Base-by-base conservation (phyloP, 2,113 vertebrate genomes). In the Rhea americana region DNA sequence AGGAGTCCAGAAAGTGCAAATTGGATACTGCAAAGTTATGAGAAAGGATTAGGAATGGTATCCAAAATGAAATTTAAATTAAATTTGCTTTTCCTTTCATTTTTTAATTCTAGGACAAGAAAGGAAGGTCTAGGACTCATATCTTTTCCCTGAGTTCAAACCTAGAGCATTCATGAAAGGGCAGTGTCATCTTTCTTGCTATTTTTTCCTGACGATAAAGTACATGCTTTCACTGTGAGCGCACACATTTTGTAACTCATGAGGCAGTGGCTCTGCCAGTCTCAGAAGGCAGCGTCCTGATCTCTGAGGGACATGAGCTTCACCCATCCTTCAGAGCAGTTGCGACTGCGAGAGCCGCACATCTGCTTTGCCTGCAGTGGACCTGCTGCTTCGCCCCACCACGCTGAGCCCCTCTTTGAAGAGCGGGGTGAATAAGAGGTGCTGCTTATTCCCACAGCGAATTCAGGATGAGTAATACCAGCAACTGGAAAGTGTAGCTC, bases 401-500 rank as follows among this genome's bases (percentile, higher is more conserved):
- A 17, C 0, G 1, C 35, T 26, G 14, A 91, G 32, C 37, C 32
- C 25, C 6, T 87, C 24, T 18, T 72, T 82, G 66, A 1, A 2
- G 7, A 56, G 51, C 45, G 43, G 22, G 21, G 37, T 71, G 41
- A 18, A 8, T 35, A 63, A 35, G 41, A 66, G 43, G 61, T 8
- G 43, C 16, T 53, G 12, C 24, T 66, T 28, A 13, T 55, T 58
- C 55, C 37, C 78, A 4, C 19, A n/a, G 43, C 35, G 87, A 19
- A 26, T 58, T 58, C 26, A 0, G 2, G 51, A 41, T 25, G 4
- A 37, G 45, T 45, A 30, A 26, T 32, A 26, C 17, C 43, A 6
- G 0, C 8, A n/a, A n/a, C 2, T 50, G 37, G 61, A 81, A 79
- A 75, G 53, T 0, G 2, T 50, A 7, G 9, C 58, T 59, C 45